Evolutionary conservation across 2,888 invertebrate genomes (phyloP), one percentile per base, ranked within the genome.

Genomic region (Meta bourneti): DNA sequence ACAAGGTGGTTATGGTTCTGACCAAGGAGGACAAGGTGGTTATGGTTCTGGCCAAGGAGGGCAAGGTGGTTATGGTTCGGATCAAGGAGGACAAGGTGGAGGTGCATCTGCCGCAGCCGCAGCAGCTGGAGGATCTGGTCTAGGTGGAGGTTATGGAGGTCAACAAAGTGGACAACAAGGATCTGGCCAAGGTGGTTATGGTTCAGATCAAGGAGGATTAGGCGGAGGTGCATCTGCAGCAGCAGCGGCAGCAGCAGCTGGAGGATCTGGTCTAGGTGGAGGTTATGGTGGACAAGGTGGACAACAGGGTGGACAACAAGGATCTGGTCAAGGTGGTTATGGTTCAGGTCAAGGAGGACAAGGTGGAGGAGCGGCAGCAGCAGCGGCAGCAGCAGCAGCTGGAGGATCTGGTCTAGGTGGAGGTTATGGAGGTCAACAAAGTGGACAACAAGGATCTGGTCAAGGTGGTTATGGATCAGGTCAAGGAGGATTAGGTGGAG

Each of bases 1-100:
- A 34, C 19, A 75, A 0, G 87, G 80, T 20, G 87, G 79, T 19
- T 52, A 13, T 16, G 87, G 79, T 13, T 6, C 9, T 19, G 11
- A 0, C 16, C 19, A 16, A 19, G 13, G 13, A 54, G 84, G 61
- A 16, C 34, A 1, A 16, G 61, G 84, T 7, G 74, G 74, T 6
- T 6, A 8, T 4, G 85, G 75, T 19, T 69, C 13, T 75, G 84
- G 75, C 0, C n/a, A 16, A 70, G 20, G 11, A 69, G 70, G 51
- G 16, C 19, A 16, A 8, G 61, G 69, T 19, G 78, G 49, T 6
- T 6, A 8, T 4, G 85, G 75, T 19, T 69, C 13, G 69, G 84
- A 61, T 0, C n/a, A 16, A 70, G 20, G 11, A 69, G 70, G 51
- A 48, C 13, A 0, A 19, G 79, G 79, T 4, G 34, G 34, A 34